Conservation (phyloP, 2,888 invertebrate species). For the Tetragnatha montana region DNA sequence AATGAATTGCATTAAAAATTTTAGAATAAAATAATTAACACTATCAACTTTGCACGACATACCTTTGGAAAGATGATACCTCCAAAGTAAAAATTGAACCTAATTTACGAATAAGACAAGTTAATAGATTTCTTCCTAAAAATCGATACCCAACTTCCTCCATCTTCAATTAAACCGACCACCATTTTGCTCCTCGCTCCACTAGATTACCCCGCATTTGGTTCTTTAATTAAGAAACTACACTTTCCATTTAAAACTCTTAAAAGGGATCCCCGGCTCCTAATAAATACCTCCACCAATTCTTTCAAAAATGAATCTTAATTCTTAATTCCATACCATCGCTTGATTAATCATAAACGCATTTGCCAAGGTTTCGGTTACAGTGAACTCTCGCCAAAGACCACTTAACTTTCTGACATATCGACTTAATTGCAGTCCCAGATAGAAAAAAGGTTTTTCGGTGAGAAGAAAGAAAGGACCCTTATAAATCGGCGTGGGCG, state of each 20-base stretch:
- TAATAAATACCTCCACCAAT: background rate
- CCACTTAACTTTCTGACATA: slow-evolving; percentile 47
- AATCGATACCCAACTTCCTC: too few species aligned
- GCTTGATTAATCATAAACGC: slow-evolving; percentile 21
- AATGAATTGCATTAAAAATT: too few species aligned
- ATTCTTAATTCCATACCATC: background rate
- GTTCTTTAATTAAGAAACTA: slow-evolving; percentile 58
- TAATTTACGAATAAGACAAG: too few species aligned
- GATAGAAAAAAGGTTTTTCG: background rate
- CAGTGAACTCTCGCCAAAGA: slow-evolving; percentile 14
- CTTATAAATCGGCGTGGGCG: slow-evolving; percentile 15
- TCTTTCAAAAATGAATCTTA: slow-evolving; percentile 14
- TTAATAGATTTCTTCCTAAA: too few species aligned
- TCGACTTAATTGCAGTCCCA: slow-evolving; percentile 31
- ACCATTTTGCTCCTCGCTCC: background rate
- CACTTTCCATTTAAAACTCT: slow-evolving; percentile 25
- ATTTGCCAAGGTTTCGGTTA: slow-evolving; percentile 31
- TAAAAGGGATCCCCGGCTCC: background rate
- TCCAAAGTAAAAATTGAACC: too few species aligned
- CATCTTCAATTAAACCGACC: background rate
- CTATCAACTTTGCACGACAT: too few species aligned
- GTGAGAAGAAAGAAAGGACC: background rate
- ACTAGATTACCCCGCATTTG: slow-evolving; percentile 22
- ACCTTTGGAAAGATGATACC: too few species aligned
- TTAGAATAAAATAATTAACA: too few species aligned